Percentiles rank a stretch among this genome's conserved stretches.
phyloP scores from a whole-genome alignment of 2,113 vertebrate genomes.

The Marcusenius ussheri region DNA sequence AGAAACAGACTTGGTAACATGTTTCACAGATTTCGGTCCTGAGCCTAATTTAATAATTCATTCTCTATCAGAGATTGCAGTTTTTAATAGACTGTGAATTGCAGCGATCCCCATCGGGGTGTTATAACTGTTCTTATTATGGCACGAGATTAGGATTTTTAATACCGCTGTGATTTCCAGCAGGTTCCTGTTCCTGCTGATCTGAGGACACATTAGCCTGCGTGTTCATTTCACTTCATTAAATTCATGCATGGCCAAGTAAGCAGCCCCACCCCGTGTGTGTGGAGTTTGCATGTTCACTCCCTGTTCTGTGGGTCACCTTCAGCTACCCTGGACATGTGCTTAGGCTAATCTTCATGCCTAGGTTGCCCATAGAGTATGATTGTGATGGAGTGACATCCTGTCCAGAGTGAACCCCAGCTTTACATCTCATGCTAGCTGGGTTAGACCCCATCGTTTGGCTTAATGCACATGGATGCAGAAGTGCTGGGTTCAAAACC shows the following conservation, averaged over 20 bases:
- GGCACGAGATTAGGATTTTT: background rate
- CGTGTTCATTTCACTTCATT: background rate
- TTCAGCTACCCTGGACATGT: background rate
- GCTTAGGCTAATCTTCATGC: background rate
- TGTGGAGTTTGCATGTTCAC: background rate
- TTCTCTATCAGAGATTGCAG: background rate
- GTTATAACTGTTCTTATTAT: background rate
- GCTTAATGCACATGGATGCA: background rate
- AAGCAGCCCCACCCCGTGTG: background rate
- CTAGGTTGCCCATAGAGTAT: background rate
- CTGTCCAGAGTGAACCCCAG: background rate
- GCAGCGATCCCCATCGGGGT: background rate
- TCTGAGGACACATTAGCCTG: background rate
- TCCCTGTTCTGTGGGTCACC: background rate
- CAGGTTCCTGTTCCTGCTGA: background rate
- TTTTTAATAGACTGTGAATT: background rate
- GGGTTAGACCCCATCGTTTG: background rate
- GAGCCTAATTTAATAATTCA: background rate
- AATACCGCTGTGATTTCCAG: background rate
- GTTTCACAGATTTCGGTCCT: background rate
- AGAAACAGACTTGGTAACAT: background rate
- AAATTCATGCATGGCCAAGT: background rate
- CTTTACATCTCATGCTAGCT: background rate
- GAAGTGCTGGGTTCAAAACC: background rate
- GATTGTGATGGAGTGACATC: background rate